Conservation (phyloP, 2,113 vertebrate species). For the Callipepla californica region DNA sequence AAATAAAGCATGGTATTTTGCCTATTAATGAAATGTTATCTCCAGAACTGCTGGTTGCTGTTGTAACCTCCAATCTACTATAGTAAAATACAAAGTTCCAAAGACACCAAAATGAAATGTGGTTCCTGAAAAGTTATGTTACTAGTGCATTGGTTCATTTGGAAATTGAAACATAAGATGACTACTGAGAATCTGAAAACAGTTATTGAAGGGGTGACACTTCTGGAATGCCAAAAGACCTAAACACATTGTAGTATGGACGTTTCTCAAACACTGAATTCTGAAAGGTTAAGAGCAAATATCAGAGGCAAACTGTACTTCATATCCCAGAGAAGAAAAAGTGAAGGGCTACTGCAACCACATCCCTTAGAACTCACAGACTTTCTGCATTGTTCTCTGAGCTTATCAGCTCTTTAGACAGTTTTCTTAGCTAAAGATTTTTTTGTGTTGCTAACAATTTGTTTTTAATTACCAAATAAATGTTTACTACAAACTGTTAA, state of each 20-base stretch:
- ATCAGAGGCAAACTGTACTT: not conserved
- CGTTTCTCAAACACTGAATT: not conserved
- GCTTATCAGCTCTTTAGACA: not conserved
- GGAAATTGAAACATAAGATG: not conserved
- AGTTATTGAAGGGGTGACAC: not conserved
- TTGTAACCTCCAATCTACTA: not conserved
- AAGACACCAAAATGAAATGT: not conserved
- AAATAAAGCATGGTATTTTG: not conserved
- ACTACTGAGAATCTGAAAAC: not conserved
- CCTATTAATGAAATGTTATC: slow-evolving; percentile 33
- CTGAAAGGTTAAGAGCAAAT: not conserved
- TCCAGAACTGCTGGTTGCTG: not conserved
- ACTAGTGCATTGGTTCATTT: not conserved
- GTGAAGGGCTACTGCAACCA: not conserved
- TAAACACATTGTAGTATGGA: not conserved
- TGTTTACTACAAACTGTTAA: not conserved
- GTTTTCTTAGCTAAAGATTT: not conserved
- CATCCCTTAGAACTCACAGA: not conserved
- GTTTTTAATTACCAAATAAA: not conserved
- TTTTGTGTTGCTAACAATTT: not conserved
- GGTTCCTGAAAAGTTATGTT: not conserved
- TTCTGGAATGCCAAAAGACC: not conserved
- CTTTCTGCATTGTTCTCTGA: not conserved
- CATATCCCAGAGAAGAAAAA: not conserved
- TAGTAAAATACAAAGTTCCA: not conserved